phyloP scores from a whole-genome alignment of 1,140 invertebrate species.

The Bathynomus jamesi region DNA sequence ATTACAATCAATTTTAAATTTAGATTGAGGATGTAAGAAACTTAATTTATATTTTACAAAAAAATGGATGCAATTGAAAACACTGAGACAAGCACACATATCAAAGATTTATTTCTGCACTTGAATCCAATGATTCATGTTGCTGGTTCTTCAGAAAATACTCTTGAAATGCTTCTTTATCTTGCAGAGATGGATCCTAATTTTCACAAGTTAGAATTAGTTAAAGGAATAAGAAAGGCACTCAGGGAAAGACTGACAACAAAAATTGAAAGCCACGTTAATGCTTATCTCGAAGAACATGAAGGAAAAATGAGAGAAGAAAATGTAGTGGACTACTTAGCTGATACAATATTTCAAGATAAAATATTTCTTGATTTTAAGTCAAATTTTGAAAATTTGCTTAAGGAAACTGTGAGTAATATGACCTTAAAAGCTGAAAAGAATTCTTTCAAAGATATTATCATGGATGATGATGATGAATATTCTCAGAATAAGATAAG shows the following conservation, averaged over 20 bases:
- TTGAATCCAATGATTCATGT: slow-evolving; percentile 33
- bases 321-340: slow-evolving; percentile 22
- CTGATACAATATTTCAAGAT: slow-evolving; percentile 13
- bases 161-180: slow-evolving; percentile 31
- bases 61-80: too few species aligned
- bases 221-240: slow-evolving; percentile 22
- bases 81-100: too few species aligned
- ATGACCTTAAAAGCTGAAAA: slow-evolving; percentile 25
- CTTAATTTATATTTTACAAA: too few species aligned
- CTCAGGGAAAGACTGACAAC: slow-evolving; percentile 15
- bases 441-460: slow-evolving; percentile 28
- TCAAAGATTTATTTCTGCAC: slow-evolving; percentile 31
- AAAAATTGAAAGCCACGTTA: slow-evolving; percentile 18
- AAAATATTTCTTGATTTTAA: slow-evolving; percentile 18
- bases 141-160: slow-evolving; percentile 31
- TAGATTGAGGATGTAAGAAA: too few species aligned
- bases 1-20: too few species aligned
- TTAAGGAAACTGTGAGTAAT: slow-evolving; percentile 14
- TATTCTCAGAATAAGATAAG: slow-evolving; percentile 14
- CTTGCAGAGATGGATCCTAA: slow-evolving; percentile 32
- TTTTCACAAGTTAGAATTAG: slow-evolving; percentile 33
- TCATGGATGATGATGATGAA: slow-evolving; percentile 20
- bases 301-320: slow-evolving; percentile 31
- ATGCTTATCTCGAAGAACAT: slow-evolving; percentile 21
- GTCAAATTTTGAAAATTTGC: slow-evolving; percentile 11